These are phyloP conservation scores for Alloplasta piceator DNA, from an alignment of 2,888 invertebrate species.

Conservation along the genomic window DNA sequence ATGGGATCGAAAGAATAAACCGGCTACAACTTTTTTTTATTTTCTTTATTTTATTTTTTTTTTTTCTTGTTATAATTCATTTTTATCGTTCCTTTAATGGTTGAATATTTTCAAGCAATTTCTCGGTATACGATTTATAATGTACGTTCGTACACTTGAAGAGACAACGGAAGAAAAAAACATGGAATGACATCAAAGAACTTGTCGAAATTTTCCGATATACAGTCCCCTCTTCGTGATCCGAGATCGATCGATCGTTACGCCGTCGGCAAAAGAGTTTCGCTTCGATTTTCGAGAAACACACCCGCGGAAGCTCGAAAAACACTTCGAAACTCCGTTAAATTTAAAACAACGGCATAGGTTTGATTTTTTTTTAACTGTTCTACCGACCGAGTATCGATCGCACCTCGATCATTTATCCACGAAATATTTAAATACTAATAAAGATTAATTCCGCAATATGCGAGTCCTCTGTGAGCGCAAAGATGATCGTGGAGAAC, in stretches of 20 bases:
- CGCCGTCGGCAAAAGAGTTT: too few relatives aligned
- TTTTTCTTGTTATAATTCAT: constrained; percentile 1
- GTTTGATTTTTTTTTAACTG: too few relatives aligned
- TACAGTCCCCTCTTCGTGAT: not conserved
- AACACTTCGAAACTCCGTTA: too few relatives aligned
- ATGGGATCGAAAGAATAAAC: constrained; percentile 38
- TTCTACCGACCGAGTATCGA: too few relatives aligned
- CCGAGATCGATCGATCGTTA: not conserved
- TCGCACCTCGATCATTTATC: too few relatives aligned
- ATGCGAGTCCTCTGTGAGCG: too few relatives aligned
- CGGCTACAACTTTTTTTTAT: constrained; percentile 9
- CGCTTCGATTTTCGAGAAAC: too few relatives aligned
- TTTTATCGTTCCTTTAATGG: not conserved
- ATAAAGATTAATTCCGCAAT: too few relatives aligned
- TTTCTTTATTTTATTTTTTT: constrained; percentile 15
- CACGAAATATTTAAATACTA: too few relatives aligned
- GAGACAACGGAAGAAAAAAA: constrained; percentile 22
- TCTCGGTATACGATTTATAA: constrained; percentile 8
- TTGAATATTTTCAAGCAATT: constrained; percentile 22
- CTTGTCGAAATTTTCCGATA: constrained; percentile 34
- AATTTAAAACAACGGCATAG: too few relatives aligned
- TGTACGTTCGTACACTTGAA: constrained; percentile 4
- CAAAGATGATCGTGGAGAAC: too few relatives aligned
- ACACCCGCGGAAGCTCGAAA: too few relatives aligned
- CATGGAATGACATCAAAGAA: constrained; percentile 27